phyloP scores from a whole-genome alignment of 1,140 invertebrate species.

The Druon quercuslanigerum region DNA sequence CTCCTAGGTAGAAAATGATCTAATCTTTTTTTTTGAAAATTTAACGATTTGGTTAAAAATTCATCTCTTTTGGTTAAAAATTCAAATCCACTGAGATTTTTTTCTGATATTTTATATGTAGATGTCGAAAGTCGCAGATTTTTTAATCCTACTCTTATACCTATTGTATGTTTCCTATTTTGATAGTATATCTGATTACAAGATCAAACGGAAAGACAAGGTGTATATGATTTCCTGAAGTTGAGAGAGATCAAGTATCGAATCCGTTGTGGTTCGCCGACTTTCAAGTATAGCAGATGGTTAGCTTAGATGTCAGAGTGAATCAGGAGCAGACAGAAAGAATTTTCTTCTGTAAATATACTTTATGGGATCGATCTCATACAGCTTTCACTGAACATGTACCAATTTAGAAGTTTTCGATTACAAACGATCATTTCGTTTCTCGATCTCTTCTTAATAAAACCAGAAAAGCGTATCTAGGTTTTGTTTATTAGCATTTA shows the following conservation, averaged over 20 bases:
- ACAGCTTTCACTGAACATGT: background rate
- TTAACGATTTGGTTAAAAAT: too few relatives aligned
- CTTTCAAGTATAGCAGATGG: background rate
- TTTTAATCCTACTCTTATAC: too few relatives aligned
- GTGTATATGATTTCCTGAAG: background rate
- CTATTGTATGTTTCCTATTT: background rate
- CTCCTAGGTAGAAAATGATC: too few relatives aligned
- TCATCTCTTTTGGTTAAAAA: too few relatives aligned
- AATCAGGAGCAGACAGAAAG: background rate
- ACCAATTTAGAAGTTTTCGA: slow-evolving; percentile 7
- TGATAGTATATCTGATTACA: background rate
- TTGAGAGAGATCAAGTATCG: background rate
- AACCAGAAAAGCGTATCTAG: background rate
- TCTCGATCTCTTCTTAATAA: background rate
- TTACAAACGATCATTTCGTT: background rate
- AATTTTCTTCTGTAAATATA: slow-evolving; percentile 15
- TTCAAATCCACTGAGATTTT: too few relatives aligned
- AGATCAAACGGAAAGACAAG: background rate
- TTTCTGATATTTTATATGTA: too few relatives aligned
- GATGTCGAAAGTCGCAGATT: too few relatives aligned
- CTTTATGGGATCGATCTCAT: background rate
- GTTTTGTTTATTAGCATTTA: slow-evolving; percentile 8
- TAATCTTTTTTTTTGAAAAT: too few relatives aligned
- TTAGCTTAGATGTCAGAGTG: slow-evolving; percentile 1
- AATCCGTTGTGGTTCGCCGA: background rate